These are phyloP conservation scores for Chironex yamaguchii DNA, from an alignment of 30 jellyfish, hydroid and myxozoan genomes.

Conservation along the genomic window DNA sequence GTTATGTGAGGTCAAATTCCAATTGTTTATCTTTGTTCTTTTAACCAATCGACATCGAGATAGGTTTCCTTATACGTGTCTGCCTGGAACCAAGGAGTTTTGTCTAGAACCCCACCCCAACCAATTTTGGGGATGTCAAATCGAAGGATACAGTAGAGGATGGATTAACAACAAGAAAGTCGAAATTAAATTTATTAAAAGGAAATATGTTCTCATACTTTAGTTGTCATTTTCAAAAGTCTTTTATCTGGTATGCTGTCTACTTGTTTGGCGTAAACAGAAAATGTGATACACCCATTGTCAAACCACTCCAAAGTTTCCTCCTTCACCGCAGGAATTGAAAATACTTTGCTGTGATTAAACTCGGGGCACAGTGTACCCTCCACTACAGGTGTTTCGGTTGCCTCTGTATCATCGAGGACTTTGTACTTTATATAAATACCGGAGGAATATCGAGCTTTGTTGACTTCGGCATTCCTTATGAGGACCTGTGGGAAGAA, in stretches of 20 bases:
- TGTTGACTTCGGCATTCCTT: slow-evolving; percentile 89
- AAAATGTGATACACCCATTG: slow-evolving; percentile 85
- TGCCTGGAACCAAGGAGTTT: too few relatives aligned
- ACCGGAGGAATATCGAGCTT: slow-evolving; percentile 91
- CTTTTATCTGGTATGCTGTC: slow-evolving; percentile 83
- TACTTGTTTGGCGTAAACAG: slow-evolving; percentile 92
- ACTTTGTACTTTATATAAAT: slow-evolving; percentile 71
- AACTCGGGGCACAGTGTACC: slow-evolving; percentile 93
- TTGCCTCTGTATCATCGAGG: slow-evolving; percentile 75
- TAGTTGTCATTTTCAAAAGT: slow-evolving; percentile 93
- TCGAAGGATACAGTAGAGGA: too few relatives aligned
- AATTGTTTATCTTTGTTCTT: too few relatives aligned
- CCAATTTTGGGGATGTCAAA: too few relatives aligned
- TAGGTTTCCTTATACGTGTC: too few relatives aligned
- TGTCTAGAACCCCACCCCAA: too few relatives aligned
- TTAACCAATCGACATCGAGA: too few relatives aligned
- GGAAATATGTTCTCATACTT: too few relatives aligned
- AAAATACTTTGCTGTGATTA: slow-evolving; percentile 70
- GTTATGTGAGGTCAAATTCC: too few relatives aligned
- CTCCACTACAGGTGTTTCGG: slow-evolving; percentile 82
- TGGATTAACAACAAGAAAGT: too few relatives aligned
- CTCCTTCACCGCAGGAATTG: slow-evolving; percentile 82
- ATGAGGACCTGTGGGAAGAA: slow-evolving; percentile 62
- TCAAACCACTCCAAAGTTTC: slow-evolving; percentile 97
- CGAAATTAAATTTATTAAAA: too few relatives aligned